phyloP scores from a whole-genome alignment of 2,888 invertebrate genomes.

The Teleogryllus oceanicus region DNA sequence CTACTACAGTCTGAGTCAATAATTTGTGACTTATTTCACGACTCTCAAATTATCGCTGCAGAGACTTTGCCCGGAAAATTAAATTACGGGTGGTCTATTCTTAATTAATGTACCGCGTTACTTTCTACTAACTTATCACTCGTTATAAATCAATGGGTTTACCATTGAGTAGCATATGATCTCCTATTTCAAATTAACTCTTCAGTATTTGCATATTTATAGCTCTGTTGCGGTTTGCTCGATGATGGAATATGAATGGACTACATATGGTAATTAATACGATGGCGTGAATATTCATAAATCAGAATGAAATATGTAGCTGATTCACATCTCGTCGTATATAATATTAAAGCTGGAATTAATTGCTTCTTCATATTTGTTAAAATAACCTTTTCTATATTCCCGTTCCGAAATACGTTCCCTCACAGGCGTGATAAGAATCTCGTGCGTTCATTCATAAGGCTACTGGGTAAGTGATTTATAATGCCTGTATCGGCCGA shows the following conservation, averaged over 20 bases:
- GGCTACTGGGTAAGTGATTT: not conserved
- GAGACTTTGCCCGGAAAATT: conserved; percentile 1
- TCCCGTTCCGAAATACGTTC: conserved; percentile 6
- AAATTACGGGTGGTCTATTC: conserved; percentile 18
- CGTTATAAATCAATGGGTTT: conserved; percentile 7
- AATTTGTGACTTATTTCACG: not conserved
- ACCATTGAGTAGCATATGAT: conserved; percentile 18
- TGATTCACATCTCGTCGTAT: conserved; percentile 1
- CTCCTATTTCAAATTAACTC: conserved; percentile 18
- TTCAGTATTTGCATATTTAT: conserved; percentile 11
- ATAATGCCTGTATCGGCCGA: not conserved
- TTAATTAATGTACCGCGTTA: conserved; percentile 9
- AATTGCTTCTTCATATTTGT: conserved; percentile 7
- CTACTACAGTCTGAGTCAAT: not conserved
- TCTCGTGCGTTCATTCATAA: not conserved
- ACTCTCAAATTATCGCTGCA: not conserved
- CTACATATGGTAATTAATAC: conserved; percentile 18
- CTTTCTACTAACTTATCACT: conserved; percentile 1
- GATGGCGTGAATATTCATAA: conserved; percentile 18
- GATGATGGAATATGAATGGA: conserved; percentile 3
- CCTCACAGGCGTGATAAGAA: not conserved
- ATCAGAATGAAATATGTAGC: conserved; percentile 18
- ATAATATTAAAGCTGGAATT: conserved; percentile 18
- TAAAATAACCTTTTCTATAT: not conserved
- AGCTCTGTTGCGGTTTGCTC: conserved; percentile 1